Percentiles rank a stretch among this genome's conserved stretches.
phyloP scores from a whole-genome alignment of 2,797 vertebrate species.

The Sandelia bainsii region DNA sequence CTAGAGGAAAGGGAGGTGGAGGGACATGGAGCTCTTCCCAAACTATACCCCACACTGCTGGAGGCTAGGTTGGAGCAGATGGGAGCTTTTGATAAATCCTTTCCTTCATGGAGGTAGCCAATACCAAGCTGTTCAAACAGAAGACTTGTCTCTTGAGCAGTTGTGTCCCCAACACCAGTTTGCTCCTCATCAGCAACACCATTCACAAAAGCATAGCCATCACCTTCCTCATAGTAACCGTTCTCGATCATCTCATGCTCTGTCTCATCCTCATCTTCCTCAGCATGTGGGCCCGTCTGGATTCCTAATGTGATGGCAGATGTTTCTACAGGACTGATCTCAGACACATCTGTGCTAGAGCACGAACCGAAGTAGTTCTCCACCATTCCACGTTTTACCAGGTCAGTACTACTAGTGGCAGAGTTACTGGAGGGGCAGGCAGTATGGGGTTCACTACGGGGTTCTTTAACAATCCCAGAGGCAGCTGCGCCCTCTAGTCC shows the following conservation, averaged over 20 bases:
- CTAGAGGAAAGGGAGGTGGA: conserved; percentile 72
- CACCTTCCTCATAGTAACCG: conserved; percentile 95
- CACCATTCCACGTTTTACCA: conserved; percentile 95
- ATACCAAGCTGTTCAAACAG: conserved; percentile 81
- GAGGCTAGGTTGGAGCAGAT: conserved; percentile 85
- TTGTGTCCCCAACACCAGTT: conserved; percentile 62
- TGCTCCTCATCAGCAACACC: conserved; percentile 82
- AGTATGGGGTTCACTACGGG: conserved; percentile 79
- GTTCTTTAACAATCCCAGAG: conserved; percentile 64
- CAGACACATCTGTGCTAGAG: conserved; percentile 90
- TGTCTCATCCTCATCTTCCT: conserved; percentile 80
- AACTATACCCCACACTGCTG: conserved; percentile 77
- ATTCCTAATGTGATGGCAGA: conserved; percentile 84
- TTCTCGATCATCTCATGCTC: conserved; percentile 97
- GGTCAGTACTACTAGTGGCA: conserved; percentile 90
- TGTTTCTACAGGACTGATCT: conserved; percentile 87
- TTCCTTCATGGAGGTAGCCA: conserved; percentile 82
- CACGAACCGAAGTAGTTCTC: conserved; percentile 96
- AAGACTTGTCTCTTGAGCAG: conserved; percentile 71
- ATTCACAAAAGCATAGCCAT: conserved; percentile 84
- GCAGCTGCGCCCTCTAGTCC: conserved; percentile 52
- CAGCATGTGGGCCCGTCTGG: conserved; percentile 60
- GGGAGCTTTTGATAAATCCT: conserved; percentile 84
- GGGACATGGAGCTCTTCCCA: conserved; percentile 83
- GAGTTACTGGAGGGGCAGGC: conserved; percentile 85